These are phyloP conservation scores for Acrobasis repandana DNA, from an alignment of 2,888 invertebrate genomes.

Conservation along the genomic window DNA sequence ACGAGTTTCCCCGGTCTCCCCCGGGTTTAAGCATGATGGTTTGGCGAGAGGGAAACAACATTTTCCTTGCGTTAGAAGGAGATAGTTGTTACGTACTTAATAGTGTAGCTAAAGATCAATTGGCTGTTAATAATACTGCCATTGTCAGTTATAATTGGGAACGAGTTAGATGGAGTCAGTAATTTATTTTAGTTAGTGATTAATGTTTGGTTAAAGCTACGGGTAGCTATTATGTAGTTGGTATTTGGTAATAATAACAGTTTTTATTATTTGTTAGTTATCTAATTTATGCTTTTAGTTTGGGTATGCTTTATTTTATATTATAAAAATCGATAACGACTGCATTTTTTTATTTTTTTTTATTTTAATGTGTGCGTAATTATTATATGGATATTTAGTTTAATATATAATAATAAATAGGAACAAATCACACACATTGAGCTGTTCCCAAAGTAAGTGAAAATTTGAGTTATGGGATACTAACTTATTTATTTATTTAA, in stretches of 20 bases:
- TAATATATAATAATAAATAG: no score
- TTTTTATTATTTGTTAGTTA: constrained; percentile 7
- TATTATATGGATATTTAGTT: no score
- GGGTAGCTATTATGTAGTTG: constrained; percentile 46
- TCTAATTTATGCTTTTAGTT: neutral
- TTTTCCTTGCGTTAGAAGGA: constrained; percentile 35
- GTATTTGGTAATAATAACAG: constrained; percentile 33
- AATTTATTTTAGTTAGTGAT: constrained; percentile 52
- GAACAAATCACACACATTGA: no score
- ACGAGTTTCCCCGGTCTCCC: constrained; percentile 39
- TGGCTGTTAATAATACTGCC: constrained; percentile 56
- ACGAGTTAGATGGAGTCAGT: constrained; percentile 39
- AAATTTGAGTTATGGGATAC: no score
- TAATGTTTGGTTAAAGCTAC: constrained; percentile 60
- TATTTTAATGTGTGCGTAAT: no score
- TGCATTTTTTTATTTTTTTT: no score
- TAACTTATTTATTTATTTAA: no score
- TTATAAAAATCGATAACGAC: no score
- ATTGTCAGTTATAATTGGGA: constrained; percentile 63
- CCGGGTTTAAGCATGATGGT: constrained; percentile 28
- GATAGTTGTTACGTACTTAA: constrained; percentile 41
- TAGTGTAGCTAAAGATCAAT: constrained; percentile 55
- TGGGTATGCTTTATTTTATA: no score
- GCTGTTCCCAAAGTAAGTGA: no score
- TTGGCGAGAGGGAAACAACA: constrained; percentile 31